Evolutionary conservation across 64 coral and sea anemone species (phyloP).

Genomic region (Montipora cactus): DNA sequence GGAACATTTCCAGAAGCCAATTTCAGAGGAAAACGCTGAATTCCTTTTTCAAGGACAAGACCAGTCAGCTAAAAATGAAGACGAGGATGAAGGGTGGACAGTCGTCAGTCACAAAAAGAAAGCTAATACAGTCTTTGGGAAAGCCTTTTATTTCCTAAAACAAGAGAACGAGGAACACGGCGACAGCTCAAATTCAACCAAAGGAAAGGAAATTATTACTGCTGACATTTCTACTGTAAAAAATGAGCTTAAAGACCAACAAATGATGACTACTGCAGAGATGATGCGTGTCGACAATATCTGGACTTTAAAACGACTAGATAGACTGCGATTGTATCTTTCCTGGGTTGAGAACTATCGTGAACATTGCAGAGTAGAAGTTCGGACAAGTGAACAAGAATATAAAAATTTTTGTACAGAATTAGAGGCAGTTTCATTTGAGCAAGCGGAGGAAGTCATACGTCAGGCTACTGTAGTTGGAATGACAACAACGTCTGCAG

Average conservation of each 20-base stretch:
- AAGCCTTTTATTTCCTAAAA: too few species aligned
- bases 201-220: neutral
- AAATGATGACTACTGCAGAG: slow-evolving; percentile 16
- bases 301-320: slow-evolving; percentile 1
- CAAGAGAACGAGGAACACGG: neutral
- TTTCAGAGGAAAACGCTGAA: too few species aligned
- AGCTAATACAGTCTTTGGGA: slow-evolving; percentile 1
- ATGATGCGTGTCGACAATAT: neutral
- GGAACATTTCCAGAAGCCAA: neutral
- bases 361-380: slow-evolving; percentile 16
- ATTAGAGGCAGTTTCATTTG: neutral
- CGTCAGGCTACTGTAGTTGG: slow-evolving; percentile 21
- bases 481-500: slow-evolving; percentile 55
- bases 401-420: slow-evolving; percentile 40
- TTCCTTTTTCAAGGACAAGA: too few species aligned
- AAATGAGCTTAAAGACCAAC: neutral
- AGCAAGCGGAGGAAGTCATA: slow-evolving; percentile 26
- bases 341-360: slow-evolving; percentile 40
- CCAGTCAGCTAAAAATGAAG: neutral
- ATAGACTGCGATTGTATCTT: slow-evolving; percentile 40
- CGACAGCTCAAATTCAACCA: neutral
- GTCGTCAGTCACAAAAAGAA: slow-evolving; percentile 6
- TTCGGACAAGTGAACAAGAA: slow-evolving; percentile 18
- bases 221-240: neutral
- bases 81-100: slow-evolving; percentile 34